These are phyloP conservation scores for Willisornis vidua DNA, from an alignment of 2,113 vertebrate genomes.

Conservation along the genomic window DNA sequence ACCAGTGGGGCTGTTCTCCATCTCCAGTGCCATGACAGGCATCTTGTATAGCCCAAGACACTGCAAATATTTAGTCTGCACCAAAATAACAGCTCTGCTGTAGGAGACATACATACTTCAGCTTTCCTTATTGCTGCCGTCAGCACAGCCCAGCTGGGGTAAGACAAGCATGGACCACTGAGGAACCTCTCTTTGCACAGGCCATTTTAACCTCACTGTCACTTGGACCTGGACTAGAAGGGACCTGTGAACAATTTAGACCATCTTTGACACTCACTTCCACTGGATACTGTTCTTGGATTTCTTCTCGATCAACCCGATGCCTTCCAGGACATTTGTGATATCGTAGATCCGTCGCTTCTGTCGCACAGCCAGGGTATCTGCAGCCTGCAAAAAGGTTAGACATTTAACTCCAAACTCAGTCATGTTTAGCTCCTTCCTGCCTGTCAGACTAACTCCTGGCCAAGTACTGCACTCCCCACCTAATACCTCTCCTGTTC, in stretches of 20 bases:
- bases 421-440: not conserved
- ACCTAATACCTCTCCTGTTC: not conserved
- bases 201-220: not conserved
- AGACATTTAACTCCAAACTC: not conserved
- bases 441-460: not conserved
- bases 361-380: conserved; percentile 95
- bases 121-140: not conserved
- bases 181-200: not conserved
- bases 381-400: conserved; percentile 84
- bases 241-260: not conserved
- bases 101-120: rapidly evolving
- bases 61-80: not conserved
- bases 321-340: conserved; percentile 97
- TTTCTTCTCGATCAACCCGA: conserved; percentile 97
- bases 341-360: conserved; percentile 98
- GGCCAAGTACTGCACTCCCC: not conserved
- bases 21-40: not conserved
- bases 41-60: not conserved
- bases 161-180: not conserved
- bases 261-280: conserved; percentile 86
- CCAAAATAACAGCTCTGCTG: not conserved
- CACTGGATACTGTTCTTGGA: conserved; percentile 99
- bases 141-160: not conserved
- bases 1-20: not conserved
- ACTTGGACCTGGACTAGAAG: not conserved